A percentile compares a stretch with the other conserved stretches of the same genome.
Evolutionary conservation across 2,797 vertebrate genomes (phyloP).

Genomic region (Phoebastria nigripes): DNA sequence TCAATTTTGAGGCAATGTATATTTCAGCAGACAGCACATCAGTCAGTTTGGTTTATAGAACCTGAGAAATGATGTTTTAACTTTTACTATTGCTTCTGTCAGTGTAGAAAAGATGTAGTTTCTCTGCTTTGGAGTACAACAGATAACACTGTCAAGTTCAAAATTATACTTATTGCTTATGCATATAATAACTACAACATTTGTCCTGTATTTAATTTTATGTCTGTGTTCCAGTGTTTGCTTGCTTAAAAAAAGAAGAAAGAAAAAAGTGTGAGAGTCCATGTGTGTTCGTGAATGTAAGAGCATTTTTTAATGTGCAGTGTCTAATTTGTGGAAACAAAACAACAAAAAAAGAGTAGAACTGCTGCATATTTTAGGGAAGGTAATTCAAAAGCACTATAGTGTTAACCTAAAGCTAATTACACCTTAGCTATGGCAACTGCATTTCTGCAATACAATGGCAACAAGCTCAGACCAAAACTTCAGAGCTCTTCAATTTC

Average conservation of each 20-base stretch:
- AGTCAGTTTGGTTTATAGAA: constrained; percentile 48
- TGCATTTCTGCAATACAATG: neutral
- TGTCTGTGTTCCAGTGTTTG: neutral
- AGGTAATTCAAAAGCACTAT: neutral
- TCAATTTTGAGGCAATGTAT: constrained; percentile 43
- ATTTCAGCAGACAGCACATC: constrained; percentile 58
- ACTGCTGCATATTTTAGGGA: neutral
- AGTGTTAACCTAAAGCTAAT: neutral
- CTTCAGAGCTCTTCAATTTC: neutral
- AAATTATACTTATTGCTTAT: constrained; percentile 22
- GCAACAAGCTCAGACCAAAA: neutral
- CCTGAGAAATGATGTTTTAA: constrained; percentile 49
- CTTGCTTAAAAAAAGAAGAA: neutral
- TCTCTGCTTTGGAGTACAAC: constrained; percentile 3
- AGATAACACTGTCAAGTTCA: neutral
- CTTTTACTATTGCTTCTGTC: constrained; percentile 42
- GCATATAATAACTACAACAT: neutral
- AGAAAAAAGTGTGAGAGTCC: neutral
- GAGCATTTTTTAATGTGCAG: neutral
- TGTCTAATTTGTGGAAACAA: neutral
- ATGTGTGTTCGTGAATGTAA: neutral
- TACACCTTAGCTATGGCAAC: neutral
- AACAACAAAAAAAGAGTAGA: neutral
- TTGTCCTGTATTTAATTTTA: constrained; percentile 1
- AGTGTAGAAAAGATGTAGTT: constrained; percentile 5